Evolutionary conservation across 2,888 invertebrate genomes (phyloP).

Genomic region (Ichneumon xanthorius): DNA sequence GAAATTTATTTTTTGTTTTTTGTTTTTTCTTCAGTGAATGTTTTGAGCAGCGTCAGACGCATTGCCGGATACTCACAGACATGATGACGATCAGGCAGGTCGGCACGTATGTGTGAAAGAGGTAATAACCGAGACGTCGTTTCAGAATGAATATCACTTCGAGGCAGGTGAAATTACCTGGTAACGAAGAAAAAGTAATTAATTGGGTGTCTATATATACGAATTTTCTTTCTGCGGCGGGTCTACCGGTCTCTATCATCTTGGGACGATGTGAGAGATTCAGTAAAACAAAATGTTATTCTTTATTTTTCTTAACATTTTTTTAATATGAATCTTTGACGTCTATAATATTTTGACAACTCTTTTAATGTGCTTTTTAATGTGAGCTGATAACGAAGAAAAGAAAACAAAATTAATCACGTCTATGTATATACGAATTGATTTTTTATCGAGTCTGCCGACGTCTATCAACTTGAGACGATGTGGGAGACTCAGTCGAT

Average conservation of each 20-base stretch:
- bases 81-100: slow-evolving; percentile 97
- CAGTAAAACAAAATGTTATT: too few relatives aligned
- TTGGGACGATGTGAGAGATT: too few relatives aligned
- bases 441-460: not conserved
- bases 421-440: slow-evolving; percentile 4
- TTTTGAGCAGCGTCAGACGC: not conserved
- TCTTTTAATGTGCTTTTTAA: too few relatives aligned
- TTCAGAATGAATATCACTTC: slow-evolving; percentile 96
- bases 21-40: not conserved
- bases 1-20: not conserved
- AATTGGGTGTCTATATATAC: not conserved
- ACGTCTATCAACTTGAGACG: not conserved
- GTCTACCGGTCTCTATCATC: too few relatives aligned
- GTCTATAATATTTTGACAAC: too few relatives aligned
- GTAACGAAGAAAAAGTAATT: not conserved
- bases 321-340: too few relatives aligned
- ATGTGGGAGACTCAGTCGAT: not conserved
- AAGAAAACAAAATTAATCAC: not conserved
- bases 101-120: slow-evolving; percentile 97
- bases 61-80: slow-evolving; percentile 89
- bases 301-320: too few relatives aligned
- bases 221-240: slow-evolving; percentile 2
- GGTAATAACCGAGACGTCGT: slow-evolving; percentile 94
- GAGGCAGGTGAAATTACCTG: slow-evolving; percentile 96
- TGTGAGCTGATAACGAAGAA: slow-evolving; percentile 83